Percentiles rank a stretch among this genome's conserved stretches.
Conservation (phyloP, 2,113 vertebrate species). For the Dendropsophus ebraccatus region DNA sequence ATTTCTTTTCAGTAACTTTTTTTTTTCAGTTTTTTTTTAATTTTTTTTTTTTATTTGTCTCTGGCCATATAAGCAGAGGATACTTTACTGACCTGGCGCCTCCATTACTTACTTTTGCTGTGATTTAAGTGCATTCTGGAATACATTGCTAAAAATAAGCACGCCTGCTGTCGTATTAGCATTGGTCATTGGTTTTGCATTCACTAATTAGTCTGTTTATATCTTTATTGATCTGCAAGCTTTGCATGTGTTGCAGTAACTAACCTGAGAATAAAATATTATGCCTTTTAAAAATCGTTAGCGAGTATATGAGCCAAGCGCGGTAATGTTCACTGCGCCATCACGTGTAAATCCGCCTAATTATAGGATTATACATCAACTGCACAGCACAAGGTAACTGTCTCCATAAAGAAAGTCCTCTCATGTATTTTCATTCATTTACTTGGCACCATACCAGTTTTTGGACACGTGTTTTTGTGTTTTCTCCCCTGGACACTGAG, state of each 20-base stretch:
- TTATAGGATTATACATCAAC: conserved; percentile 3
- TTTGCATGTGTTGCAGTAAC: conserved; percentile 22
- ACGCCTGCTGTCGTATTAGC: not conserved
- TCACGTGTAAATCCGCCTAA: conserved; percentile 33
- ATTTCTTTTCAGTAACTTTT: not conserved
- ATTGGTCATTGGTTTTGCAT: conserved; percentile 28
- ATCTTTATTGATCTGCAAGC: conserved; percentile 25
- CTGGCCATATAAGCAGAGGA: conserved; percentile 2
- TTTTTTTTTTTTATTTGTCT: too few relatives aligned
- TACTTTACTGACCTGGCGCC: not conserved
- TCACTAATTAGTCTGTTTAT: conserved; percentile 32
- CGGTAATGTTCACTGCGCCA: not conserved
- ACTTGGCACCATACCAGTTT: conserved; percentile 8
- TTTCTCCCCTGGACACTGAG: conserved; percentile 27
- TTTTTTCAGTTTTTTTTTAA: too few relatives aligned
- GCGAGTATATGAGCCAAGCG: not conserved
- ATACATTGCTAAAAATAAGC: not conserved
- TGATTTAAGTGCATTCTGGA: conserved; percentile 1
- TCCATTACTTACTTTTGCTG: conserved; percentile 2
- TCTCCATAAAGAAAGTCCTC: conserved; percentile 11
- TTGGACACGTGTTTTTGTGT: not conserved
- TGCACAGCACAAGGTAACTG: not conserved
- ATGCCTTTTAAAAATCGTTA: conserved; percentile 12
- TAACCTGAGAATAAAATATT: conserved; percentile 43
- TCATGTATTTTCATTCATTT: conserved; percentile 14